Evolutionary conservation across 2,888 invertebrate species (phyloP), one percentile per base, ranked within the genome.

Genomic region (Serrognathus titanus): DNA sequence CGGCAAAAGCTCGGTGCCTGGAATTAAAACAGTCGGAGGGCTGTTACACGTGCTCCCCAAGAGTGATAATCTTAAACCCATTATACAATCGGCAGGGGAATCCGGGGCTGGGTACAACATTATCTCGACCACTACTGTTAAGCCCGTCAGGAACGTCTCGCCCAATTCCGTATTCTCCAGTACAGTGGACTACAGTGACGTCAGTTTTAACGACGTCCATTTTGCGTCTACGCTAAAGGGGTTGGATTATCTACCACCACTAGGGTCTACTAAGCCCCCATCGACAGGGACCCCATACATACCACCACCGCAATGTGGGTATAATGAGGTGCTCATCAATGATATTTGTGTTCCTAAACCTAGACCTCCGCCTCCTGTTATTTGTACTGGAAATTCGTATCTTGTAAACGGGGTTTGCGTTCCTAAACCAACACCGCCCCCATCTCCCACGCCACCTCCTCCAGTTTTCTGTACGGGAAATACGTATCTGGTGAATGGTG

Each of bases 171-270:
- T 69, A 4, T 72, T 69, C 48, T 66, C 69, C 9, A 68, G 69
- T 53, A 75, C 75, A 3, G 63, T 71, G 4, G 76, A 77, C 59
- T 75, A 72, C 57, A 71, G 69, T 55, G 67, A 75, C 55, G 69
- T 68, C 1, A 65, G 74, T 16, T 71, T 76, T 48, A 71, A 65
- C 6, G 69, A 71, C 48, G 71, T 75, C 1, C 62, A 73, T 36
- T 76, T 74, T 55, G 66, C 67, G n/a, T 75, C 76, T 0, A 70
- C 71, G 1, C 64, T 75, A 13, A 66, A 70, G 58, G 78, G 76
- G 11, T 75, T 75, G 2, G 73, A 70, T 11, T 78, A 78, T 61
- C 64, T 78, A 20, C 78, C 78, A 36, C 78, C 78, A 7, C 59
- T 67, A 36, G 66, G 65, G 24, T 51, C 51, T 1, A 62, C 62